These are phyloP conservation scores for Heterodera carotae DNA, from an alignment of 1,140 invertebrate genomes.

Conservation along the genomic window DNA sequence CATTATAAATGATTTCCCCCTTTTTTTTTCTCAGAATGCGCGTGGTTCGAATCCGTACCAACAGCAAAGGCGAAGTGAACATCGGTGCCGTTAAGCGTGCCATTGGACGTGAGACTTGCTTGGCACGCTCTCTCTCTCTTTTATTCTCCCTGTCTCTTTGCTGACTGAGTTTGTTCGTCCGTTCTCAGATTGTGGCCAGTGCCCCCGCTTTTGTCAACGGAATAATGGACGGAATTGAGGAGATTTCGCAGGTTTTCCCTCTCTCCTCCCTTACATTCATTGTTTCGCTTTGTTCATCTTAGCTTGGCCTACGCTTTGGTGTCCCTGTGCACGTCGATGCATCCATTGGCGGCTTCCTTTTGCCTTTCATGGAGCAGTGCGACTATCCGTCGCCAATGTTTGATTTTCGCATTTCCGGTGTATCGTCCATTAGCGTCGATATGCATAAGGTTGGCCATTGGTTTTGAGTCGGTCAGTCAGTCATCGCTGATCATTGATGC, in stretches of 20 bases:
- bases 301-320: conserved; percentile 78
- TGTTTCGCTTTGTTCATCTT: conserved; percentile 15
- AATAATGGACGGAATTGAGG: conserved; percentile 87
- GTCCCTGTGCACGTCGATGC: conserved; percentile 97
- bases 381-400: conserved; percentile 78
- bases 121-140: conserved; percentile 70
- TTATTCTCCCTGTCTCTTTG: no score
- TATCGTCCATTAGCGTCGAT: conserved; percentile 94
- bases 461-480: no score
- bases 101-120: conserved; percentile 83
- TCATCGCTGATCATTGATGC: no score
- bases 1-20: no score
- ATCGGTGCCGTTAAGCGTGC: conserved; percentile 78
- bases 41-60: conserved; percentile 77
- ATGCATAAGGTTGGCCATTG: conserved; percentile 81
- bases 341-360: conserved; percentile 86
- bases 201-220: conserved; percentile 94
- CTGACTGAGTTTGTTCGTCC: no score
- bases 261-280: not conserved
- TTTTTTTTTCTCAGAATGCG: conserved; percentile 69
- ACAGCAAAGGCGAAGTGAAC: conserved; percentile 74
- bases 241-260: conserved; percentile 73
- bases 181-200: conserved; percentile 76
- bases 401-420: conserved; percentile 86
- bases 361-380: conserved; percentile 84